phyloP scores from a whole-genome alignment of 2,113 vertebrate genomes.

The Entosphenus tridentatus region DNA sequence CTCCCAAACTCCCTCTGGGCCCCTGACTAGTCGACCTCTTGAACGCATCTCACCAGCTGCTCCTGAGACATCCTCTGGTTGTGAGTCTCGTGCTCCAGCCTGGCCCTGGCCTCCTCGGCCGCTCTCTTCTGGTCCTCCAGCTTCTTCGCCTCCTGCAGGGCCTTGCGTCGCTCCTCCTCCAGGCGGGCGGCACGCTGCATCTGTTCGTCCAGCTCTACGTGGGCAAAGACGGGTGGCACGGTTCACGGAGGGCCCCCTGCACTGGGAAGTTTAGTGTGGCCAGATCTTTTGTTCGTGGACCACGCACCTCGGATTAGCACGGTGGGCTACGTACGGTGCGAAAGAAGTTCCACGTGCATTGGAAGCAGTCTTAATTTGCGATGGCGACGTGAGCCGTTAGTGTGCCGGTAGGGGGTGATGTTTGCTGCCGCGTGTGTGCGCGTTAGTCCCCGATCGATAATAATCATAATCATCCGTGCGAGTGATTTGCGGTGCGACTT shows the following conservation, averaged over 20 bases:
- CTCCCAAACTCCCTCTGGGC: no score
- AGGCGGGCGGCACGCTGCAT: slow-evolving; percentile 47
- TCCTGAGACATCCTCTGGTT: slow-evolving; percentile 83
- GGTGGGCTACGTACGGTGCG: neutral
- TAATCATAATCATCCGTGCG: no score
- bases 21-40: neutral
- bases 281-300: neutral
- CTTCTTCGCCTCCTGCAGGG: slow-evolving; percentile 56
- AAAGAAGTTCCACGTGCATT: neutral
- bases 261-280: neutral
- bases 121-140: slow-evolving; percentile 65
- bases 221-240: neutral
- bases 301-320: neutral
- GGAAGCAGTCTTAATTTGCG: neutral
- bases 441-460: no score
- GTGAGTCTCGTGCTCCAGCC: slow-evolving; percentile 52
- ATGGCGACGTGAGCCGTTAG: neutral
- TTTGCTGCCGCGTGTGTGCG: no score
- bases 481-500: no score
- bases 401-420: no score
- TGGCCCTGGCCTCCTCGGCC: slow-evolving; percentile 73
- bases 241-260: neutral
- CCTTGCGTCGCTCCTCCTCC: slow-evolving; percentile 59
- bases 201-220: slow-evolving; percentile 62
- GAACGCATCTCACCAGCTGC: slow-evolving; percentile 48